Percentiles rank a stretch among this genome's conserved stretches.
phyloP scores from a whole-genome alignment of 2,797 vertebrate genomes.

The Oreortyx pictus region DNA sequence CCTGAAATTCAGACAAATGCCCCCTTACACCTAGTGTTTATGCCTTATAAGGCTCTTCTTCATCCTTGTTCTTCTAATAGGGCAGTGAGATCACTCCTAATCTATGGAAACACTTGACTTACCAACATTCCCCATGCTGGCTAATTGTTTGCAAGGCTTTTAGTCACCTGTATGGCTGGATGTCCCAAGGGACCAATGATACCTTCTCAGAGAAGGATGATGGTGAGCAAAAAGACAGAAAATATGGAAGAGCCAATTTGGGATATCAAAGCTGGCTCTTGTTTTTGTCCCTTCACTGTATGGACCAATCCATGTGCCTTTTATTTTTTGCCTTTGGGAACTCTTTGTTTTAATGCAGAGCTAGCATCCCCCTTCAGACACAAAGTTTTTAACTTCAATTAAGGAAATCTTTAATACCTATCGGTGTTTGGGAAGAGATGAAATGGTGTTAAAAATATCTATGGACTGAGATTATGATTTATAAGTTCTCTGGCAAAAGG shows the following conservation, averaged over 20 bases:
- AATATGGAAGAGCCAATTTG: not conserved
- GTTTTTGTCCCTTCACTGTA: not conserved
- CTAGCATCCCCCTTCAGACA: not conserved
- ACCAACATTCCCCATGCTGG: not conserved
- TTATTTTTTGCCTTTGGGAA: not conserved
- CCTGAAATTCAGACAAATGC: not conserved
- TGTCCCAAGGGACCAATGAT: not conserved
- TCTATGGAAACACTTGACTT: not conserved
- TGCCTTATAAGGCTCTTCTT: not conserved
- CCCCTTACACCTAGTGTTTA: too few relatives aligned
- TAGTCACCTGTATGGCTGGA: not conserved
- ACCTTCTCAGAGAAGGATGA: not conserved
- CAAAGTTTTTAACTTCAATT: not conserved
- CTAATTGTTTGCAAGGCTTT: not conserved
- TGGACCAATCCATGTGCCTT: not conserved
- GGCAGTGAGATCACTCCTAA: not conserved
- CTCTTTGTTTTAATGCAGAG: not conserved
- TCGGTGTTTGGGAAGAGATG: not conserved
- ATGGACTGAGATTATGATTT: not conserved
- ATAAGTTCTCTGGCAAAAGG: not conserved
- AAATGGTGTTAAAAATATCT: slow-evolving; percentile 1
- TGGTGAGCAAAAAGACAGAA: not conserved
- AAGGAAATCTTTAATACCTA: not conserved
- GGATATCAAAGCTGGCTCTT: not conserved
- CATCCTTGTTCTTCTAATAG: not conserved